Evolutionary conservation across 92 coral and sea anemone species (phyloP).

Genomic region (Porites cylindrica): DNA sequence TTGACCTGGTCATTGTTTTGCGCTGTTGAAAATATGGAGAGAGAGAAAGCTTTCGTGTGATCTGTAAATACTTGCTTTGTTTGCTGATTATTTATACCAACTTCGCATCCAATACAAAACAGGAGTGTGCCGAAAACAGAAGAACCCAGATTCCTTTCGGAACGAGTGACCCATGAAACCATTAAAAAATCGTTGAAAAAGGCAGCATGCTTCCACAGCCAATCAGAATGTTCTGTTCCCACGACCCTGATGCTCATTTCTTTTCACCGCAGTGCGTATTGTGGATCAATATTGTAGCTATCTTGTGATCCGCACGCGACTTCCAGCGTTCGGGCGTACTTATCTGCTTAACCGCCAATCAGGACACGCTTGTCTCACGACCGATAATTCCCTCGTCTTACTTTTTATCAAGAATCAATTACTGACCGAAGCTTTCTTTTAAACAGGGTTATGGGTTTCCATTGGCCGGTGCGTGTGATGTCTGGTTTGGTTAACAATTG

Average conservation of each 20-base stretch:
- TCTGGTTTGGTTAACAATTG: conserved; percentile 7
- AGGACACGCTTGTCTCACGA: conserved; percentile 56
- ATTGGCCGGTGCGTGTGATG: conserved; percentile 30
- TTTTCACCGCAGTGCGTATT: conserved; percentile 39
- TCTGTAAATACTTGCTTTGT: conserved; percentile 17
- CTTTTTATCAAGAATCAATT: conserved; percentile 23
- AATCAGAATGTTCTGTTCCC: conserved; percentile 75
- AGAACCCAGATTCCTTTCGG: conserved; percentile 8
- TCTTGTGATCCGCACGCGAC: conserved; percentile 62
- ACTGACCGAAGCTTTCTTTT: conserved; percentile 44
- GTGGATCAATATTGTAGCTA: conserved; percentile 45
- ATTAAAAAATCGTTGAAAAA: conserved; percentile 20
- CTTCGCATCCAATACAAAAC: conserved; percentile 12
- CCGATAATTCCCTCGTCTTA: conserved; percentile 27
- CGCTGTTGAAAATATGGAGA: not conserved
- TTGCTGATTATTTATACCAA: conserved; percentile 20
- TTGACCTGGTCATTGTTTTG: not conserved
- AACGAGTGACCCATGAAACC: conserved; percentile 43
- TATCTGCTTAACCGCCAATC: conserved; percentile 45
- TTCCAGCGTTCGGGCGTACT: conserved; percentile 67
- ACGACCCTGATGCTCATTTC: conserved; percentile 57
- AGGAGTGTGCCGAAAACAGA: conserved; percentile 28
- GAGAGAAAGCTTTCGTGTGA: conserved; percentile 14
- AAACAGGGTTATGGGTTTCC: conserved; percentile 43
- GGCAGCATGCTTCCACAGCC: conserved; percentile 16